phyloP scores from a whole-genome alignment of 64 coral and sea anemone genomes.

The Stichodactyla mertensii region DNA sequence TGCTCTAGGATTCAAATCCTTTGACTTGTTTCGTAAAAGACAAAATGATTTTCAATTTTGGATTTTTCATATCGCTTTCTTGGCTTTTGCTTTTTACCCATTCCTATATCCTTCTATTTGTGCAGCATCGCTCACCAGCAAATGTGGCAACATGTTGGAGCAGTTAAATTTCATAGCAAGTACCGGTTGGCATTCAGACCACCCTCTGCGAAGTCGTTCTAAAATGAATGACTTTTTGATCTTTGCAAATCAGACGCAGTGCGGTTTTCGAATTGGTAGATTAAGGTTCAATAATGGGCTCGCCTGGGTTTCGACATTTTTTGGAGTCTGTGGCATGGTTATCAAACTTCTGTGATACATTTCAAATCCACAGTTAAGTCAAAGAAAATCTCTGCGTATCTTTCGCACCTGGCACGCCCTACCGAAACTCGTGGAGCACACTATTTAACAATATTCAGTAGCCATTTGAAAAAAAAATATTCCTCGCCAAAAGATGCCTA shows the following conservation, averaged over 20 bases:
- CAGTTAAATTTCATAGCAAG: neutral
- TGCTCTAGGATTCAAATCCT: constrained; percentile 10
- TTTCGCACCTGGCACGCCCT: too few species aligned
- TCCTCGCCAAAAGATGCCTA: too few species aligned
- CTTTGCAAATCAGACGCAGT: constrained; percentile 11
- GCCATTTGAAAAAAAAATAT: too few species aligned
- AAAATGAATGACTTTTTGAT: constrained; percentile 6
- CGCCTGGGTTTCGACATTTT: neutral
- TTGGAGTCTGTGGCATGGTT: constrained; percentile 1
- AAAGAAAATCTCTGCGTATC: too few species aligned
- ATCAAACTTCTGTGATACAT: neutral
- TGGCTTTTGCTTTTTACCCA: neutral
- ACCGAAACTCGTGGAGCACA: too few species aligned
- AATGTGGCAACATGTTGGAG: neutral
- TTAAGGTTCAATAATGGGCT: constrained; percentile 7
- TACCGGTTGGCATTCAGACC: neutral
- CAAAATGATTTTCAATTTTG: constrained; percentile 9
- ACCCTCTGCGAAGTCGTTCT: neutral
- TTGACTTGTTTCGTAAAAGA: neutral
- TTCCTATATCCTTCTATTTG: constrained; percentile 11
- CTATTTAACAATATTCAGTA: too few species aligned
- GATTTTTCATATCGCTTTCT: neutral
- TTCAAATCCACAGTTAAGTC: too few species aligned
- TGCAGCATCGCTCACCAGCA: constrained; percentile 17
- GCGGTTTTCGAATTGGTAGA: constrained; percentile 14